Base-by-base conservation (phyloP, 2,888 invertebrate species). In the Lochmaea crataegi region DNA sequence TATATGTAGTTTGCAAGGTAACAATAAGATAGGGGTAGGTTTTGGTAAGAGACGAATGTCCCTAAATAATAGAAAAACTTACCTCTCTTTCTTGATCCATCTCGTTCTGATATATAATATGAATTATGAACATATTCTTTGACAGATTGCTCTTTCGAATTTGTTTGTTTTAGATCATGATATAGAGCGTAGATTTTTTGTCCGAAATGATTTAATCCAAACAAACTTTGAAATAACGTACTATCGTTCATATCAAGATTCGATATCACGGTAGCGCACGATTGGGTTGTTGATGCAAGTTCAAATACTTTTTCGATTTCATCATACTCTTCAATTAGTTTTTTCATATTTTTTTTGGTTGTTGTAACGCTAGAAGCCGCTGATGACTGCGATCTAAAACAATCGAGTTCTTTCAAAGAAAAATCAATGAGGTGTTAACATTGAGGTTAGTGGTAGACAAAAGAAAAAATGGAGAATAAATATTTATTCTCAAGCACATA, bases 151-250 rank as follows among this genome's bases (percentile, higher is more conserved):
- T 78, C 79, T 11, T 76, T 80, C 6, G 68, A 77, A 41, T 77
- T 73, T 0, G 79, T 74, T 16, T 71, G 69, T 56, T 81, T 81
- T 63, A 83, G 82, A 7, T 75, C 75, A 2, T 79, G 73, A 65
- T 81, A 81, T 6, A 83, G 67, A 60, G 81, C 79, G 51, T 76
- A 77, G 16, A 84, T 82, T 75, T 81, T 82, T 64, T 76, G 69
- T 1, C 84, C 84, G 65, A 78, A 80, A 56, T 80, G 76, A 41
- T 79, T 77, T 38, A 84, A 74, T 6, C 73, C 74, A 60, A 81
- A 84, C 45, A 84, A 74, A 12, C 75, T 74, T 16, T 79, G 38
- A 45, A 84, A n/a, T n/a, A n/a, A 78, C 1, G 69, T 68, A 0
- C 75, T 69, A 22, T 78, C 71, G 32, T 83, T 77, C 38, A 80